Conservation (phyloP, 2,888 invertebrate genomes). For the Watsonalla binaria region DNA sequence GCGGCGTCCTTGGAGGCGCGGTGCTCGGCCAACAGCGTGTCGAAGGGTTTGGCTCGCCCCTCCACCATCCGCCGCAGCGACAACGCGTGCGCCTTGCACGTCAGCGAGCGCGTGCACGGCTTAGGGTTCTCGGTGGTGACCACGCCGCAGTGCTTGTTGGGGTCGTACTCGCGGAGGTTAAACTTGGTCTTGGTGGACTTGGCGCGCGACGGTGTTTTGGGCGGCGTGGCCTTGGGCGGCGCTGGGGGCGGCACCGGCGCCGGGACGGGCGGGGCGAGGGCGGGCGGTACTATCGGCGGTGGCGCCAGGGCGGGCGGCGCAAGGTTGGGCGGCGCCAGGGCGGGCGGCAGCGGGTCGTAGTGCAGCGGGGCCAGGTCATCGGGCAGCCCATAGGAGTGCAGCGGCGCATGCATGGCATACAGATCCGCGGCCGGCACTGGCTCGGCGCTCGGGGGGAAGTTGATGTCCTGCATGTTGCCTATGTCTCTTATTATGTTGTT, state of each 20-base stretch:
- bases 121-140: constrained; percentile 82
- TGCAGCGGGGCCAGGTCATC: constrained; percentile 58
- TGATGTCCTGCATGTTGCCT: constrained; percentile 69
- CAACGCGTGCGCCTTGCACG: constrained; percentile 84
- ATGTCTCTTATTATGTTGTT: constrained; percentile 74
- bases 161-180: constrained; percentile 85
- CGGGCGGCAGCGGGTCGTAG: constrained; percentile 54
- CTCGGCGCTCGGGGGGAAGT: constrained; percentile 59
- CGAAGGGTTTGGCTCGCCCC: constrained; percentile 86
- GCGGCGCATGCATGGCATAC: constrained; percentile 46
- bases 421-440: constrained; percentile 50
- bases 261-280: constrained; percentile 9
- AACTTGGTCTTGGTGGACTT: constrained; percentile 66
- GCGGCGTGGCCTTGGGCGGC: constrained; percentile 44
- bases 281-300: constrained; percentile 48
- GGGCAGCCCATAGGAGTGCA: constrained; percentile 47
- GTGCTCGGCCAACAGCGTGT: constrained; percentile 85
- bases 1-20: constrained; percentile 80
- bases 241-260: constrained; percentile 12
- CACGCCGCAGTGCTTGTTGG: constrained; percentile 91
- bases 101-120: constrained; percentile 89
- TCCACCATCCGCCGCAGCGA: constrained; percentile 83
- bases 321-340: constrained; percentile 45
- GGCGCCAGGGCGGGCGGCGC: constrained; percentile 50
- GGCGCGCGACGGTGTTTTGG: constrained; percentile 44